Evolutionary conservation across 2,113 vertebrate species (phyloP).

Genomic region (Piaya cayana): DNA sequence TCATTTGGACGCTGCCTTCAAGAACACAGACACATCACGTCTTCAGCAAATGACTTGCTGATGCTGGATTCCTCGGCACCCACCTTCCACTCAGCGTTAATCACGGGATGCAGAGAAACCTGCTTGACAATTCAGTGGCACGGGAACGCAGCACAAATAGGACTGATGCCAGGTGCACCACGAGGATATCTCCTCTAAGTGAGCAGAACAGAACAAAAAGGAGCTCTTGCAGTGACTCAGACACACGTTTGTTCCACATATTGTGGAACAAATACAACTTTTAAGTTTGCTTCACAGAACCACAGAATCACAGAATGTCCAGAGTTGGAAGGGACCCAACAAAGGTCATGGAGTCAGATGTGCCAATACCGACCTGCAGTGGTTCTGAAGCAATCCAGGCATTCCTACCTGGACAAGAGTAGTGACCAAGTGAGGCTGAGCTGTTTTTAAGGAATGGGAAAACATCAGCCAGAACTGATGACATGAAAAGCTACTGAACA

Average conservation of each 20-base stretch:
- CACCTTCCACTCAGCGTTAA: not conserved
- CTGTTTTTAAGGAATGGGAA: not conserved
- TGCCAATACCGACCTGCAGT: not conserved
- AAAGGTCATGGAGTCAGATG: not conserved
- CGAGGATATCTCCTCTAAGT: no score
- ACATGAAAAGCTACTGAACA: not conserved
- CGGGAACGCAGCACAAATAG: not conserved
- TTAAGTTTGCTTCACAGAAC: not conserved
- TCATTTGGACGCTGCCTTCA: not conserved
- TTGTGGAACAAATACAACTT: not conserved
- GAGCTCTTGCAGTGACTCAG: not conserved
- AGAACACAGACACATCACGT: accelerated
- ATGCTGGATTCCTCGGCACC: not conserved
- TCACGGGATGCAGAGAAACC: not conserved
- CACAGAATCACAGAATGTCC: no score
- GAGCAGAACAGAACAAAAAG: not conserved
- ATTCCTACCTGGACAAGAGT: no score
- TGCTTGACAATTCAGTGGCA: not conserved
- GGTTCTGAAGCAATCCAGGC: not conserved
- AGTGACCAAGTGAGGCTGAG: not conserved
- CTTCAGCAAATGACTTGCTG: not conserved
- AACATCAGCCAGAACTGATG: not conserved
- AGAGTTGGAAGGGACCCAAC: no score
- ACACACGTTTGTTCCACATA: accelerated
- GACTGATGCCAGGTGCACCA: no score